phyloP scores from a whole-genome alignment of 1,140 invertebrate species.

The Conus ventricosus region DNA sequence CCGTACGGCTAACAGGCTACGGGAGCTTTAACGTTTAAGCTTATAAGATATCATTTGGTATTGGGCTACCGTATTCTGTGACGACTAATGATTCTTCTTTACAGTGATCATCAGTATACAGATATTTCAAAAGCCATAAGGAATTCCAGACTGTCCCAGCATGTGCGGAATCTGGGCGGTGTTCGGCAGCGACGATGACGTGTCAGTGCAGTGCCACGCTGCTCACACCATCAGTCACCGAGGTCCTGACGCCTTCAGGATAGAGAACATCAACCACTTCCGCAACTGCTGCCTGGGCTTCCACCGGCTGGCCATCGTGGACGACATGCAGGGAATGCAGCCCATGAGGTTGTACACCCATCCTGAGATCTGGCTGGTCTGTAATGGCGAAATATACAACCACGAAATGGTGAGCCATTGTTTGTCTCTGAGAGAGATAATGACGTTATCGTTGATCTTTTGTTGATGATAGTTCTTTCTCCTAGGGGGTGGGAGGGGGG shows the following conservation, averaged over 20 bases:
- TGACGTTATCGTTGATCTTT: too few relatives aligned
- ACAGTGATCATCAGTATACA: too few relatives aligned
- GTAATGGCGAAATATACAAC: constrained; percentile 93
- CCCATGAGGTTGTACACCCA: constrained; percentile 77
- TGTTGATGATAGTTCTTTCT: too few relatives aligned
- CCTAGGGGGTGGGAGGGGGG: too few relatives aligned
- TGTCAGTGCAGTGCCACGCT: constrained; percentile 64
- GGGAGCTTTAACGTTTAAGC: too few relatives aligned
- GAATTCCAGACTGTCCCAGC: too few relatives aligned
- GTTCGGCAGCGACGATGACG: constrained; percentile 81
- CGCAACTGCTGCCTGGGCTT: constrained; percentile 82
- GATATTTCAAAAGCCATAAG: too few relatives aligned
- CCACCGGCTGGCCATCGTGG: constrained; percentile 87
- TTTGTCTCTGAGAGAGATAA: too few relatives aligned
- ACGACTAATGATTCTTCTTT: too few relatives aligned
- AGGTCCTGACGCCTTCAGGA: constrained; percentile 82
- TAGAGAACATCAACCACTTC: constrained; percentile 73
- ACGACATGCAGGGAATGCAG: constrained; percentile 88
- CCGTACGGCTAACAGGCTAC: too few relatives aligned
- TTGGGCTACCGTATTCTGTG: too few relatives aligned
- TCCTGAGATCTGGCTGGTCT: constrained; percentile 78
- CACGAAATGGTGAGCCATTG: constrained; percentile 78
- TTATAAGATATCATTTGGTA: too few relatives aligned
- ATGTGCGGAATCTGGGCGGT: constrained; percentile 94
- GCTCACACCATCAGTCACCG: constrained; percentile 83